Conservation (phyloP, 2,113 vertebrate genomes). For the Pica pica region DNA sequence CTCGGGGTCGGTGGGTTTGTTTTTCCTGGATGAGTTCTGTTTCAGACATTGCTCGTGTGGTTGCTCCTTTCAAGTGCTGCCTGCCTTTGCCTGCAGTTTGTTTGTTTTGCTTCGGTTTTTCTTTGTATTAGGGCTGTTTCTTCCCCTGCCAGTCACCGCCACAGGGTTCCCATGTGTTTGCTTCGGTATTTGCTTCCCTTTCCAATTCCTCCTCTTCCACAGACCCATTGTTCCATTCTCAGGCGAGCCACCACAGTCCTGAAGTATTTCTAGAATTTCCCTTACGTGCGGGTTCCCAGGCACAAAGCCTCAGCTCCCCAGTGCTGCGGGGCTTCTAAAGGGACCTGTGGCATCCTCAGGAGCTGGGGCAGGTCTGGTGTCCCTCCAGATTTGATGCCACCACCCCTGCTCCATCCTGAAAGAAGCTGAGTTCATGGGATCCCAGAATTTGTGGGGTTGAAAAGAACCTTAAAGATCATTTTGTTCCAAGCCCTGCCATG, state of each 20-base stretch:
- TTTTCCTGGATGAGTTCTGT: background rate
- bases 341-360: background rate
- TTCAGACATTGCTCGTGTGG: background rate
- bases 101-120: background rate
- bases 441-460: background rate
- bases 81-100: background rate
- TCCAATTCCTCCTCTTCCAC: background rate
- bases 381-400: background rate
- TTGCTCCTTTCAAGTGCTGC: background rate
- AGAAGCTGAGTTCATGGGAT: background rate
- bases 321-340: accelerated
- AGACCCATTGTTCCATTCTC: background rate
- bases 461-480: background rate
- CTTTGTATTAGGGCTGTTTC: background rate
- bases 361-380: background rate
- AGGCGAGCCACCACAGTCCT: background rate
- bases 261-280: background rate
- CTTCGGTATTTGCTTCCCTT: background rate
- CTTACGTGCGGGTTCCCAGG: accelerated
- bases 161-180: background rate
- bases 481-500: background rate
- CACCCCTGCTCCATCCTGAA: background rate
- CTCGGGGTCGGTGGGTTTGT: background rate
- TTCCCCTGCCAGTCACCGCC: background rate
- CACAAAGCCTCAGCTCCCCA: background rate